These are phyloP conservation scores for Plemyria rubiginata DNA, from an alignment of 2,888 invertebrate genomes.

Conservation along the genomic window DNA sequence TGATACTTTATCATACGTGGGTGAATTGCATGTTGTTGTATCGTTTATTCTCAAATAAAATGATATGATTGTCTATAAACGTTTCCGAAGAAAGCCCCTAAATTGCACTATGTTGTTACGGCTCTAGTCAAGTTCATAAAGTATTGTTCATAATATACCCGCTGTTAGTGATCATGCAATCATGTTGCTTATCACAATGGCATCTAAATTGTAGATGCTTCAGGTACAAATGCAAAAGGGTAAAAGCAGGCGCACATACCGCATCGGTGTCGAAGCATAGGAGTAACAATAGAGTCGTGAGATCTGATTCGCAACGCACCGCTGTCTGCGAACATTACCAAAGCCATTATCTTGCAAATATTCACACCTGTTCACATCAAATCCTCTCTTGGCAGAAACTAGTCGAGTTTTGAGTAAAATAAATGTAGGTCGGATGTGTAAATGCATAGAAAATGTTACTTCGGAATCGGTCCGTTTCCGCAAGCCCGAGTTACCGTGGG, in stretches of 20 bases:
- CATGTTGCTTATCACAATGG: constrained; percentile 64
- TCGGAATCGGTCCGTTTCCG: constrained; percentile 66
- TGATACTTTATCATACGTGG: constrained; percentile 17
- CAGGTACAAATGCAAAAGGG: constrained; percentile 65
- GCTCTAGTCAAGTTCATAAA: constrained; percentile 34
- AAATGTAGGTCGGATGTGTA: constrained; percentile 48
- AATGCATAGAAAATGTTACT: constrained; percentile 61
- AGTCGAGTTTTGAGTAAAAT: constrained; percentile 38
- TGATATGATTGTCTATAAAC: constrained; percentile 34
- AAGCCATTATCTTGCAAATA: constrained; percentile 52
- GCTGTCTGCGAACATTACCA: constrained; percentile 56
- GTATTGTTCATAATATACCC: constrained; percentile 50
- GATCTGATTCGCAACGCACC: constrained; percentile 67
- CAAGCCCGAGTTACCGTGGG: constrained; percentile 73
- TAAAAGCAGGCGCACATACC: constrained; percentile 70
- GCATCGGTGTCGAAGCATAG: constrained; percentile 66
- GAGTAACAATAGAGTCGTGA: constrained; percentile 79
- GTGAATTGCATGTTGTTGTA: constrained; percentile 36
- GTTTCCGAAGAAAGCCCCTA: constrained; percentile 27
- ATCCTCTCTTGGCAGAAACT: constrained; percentile 41
- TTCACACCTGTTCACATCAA: constrained; percentile 45
- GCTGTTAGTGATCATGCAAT: constrained; percentile 54
- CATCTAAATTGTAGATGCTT: constrained; percentile 57
- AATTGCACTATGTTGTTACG: constrained; percentile 36
- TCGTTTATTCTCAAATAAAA: constrained; percentile 36